Conservation (phyloP, 2,113 vertebrate species). For the Pleuronectes platessa region DNA sequence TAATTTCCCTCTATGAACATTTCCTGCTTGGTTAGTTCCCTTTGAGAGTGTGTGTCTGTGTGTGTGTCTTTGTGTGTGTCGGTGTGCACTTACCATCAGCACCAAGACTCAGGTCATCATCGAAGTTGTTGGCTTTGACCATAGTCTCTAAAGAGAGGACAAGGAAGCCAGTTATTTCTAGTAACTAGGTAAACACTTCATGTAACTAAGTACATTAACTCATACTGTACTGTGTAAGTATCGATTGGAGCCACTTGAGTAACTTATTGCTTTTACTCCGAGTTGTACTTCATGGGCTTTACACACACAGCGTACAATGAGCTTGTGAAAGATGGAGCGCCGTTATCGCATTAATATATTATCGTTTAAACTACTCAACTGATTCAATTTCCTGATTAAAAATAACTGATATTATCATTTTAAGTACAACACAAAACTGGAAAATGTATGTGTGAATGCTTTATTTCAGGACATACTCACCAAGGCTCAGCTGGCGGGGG, state of each 20-base stretch:
- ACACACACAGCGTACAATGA: too few species aligned
- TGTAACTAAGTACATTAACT: background rate
- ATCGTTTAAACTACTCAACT: too few species aligned
- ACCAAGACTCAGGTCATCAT: slow-evolving; percentile 88
- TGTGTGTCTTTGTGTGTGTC: background rate
- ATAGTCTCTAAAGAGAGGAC: slow-evolving; percentile 71
- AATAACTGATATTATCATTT: too few species aligned
- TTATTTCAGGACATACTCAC: slow-evolving; percentile 63
- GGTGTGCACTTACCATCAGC: slow-evolving; percentile 85
- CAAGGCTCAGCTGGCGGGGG: slow-evolving; percentile 60
- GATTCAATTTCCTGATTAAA: too few species aligned
- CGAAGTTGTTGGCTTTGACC: slow-evolving; percentile 78
- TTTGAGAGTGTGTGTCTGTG: too few species aligned
- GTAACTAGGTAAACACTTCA: background rate
- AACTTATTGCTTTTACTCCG: too few species aligned
- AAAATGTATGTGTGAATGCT: background rate
- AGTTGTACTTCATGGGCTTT: too few species aligned
- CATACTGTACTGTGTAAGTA: too few species aligned
- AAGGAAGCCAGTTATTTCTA: background rate
- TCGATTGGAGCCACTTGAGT: too few species aligned
- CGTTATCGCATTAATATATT: too few species aligned
- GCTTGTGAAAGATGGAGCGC: too few species aligned
- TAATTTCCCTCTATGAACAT: slow-evolving; percentile 32
- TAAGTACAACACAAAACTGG: too few species aligned
- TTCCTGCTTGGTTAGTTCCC: slow-evolving; percentile 5